A percentile compares a stretch with the other conserved stretches of the same genome.
These are phyloP conservation scores for Drosophila siamana DNA, from an alignment of 2,888 invertebrate species.

Conservation along the genomic window DNA sequence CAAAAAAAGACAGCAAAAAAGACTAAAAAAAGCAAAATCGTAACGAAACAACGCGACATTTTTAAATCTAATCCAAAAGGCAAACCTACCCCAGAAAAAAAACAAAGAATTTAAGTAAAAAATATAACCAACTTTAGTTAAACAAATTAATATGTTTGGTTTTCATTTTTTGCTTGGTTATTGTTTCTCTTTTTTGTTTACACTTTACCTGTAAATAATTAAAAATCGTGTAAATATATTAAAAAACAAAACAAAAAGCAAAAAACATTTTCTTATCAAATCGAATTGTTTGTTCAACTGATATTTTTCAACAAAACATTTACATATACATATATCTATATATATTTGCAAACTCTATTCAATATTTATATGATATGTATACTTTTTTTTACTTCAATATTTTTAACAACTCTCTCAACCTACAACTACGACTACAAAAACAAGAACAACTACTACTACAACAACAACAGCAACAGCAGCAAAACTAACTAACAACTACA, in stretches of 20 bases:
- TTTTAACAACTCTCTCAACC: conserved; percentile 54
- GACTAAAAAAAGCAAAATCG: conserved; percentile 16
- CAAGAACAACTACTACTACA: conserved; percentile 34
- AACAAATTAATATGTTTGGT: conserved; percentile 42
- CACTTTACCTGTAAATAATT: conserved; percentile 84
- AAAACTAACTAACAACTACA: conserved; percentile 34
- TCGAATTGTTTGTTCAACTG: conserved; percentile 74
- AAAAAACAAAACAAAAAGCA: conserved; percentile 46
- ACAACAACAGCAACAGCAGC: conserved; percentile 41
- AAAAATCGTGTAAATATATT: conserved; percentile 81
- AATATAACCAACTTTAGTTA: conserved; percentile 54
- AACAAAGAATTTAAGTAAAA: conserved; percentile 29
- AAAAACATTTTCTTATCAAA: conserved; percentile 60
- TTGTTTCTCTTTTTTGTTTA: conserved; percentile 42
- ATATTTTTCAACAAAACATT: conserved; percentile 69
- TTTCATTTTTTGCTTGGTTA: conserved; percentile 64
- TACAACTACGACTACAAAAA: conserved; percentile 45
- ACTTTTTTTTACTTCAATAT: conserved; percentile 71
- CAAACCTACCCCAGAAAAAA: conserved; percentile 36
- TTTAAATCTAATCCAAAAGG: conserved; percentile 46
- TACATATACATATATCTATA: conserved; percentile 74
- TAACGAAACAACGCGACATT: conserved; percentile 46
- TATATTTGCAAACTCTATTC: conserved; percentile 79
- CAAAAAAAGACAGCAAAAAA: conserved; percentile 29
- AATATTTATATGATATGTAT: conserved; percentile 80